Evolutionary conservation across 2,888 invertebrate genomes (phyloP), one percentile per base, ranked within the genome.

Genomic region (Hirtodrosophila alboralis): DNA sequence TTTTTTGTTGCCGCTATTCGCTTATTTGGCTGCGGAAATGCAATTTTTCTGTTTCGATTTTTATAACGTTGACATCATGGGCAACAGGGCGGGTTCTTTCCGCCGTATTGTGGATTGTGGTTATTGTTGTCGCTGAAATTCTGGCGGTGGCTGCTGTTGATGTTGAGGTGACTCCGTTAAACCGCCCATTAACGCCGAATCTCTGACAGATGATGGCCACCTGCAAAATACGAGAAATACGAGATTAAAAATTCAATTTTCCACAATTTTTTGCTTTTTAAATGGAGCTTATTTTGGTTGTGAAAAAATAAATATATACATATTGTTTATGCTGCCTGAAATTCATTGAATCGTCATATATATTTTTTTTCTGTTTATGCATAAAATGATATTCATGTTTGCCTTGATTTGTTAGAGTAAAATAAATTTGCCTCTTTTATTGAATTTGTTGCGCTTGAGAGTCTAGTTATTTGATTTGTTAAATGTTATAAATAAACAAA

Each of bases 11-110:
- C 76, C 31, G 70, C 66, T n/a, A n/a, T n/a, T n/a, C n/a, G n/a
- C n/a, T n/a, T n/a, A n/a, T n/a, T n/a, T n/a, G 49, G 73, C 74
- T 59, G 66, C 78, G 41, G 73, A 75, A 71, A 75, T 69, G 52
- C 53, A 58, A 72, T 13, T 65, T 71, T 49, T 52, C 12, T 58
- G 78, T 69, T 88, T 84, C 51, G 86, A 23, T 75, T 86, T 89
- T 88, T 81, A 89, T 88, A 84, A 86, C 86, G 83, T 70, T 79
- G 58, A 75, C 75, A 84, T 63, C 52, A 52, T 57, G 56, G 6
- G n/a, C n/a, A n/a, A n/a, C 38, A 44, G 36, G 26, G 33, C 31
- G 23, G 14, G 23, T 41, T 12, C 12, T n/a, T 31, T 28, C 16
- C 10, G 44, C 10, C 43, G 18, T 44, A 12, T 36, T 26, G 49